Conservation (phyloP, 2,113 vertebrate species). For the Gavialis gangeticus region DNA sequence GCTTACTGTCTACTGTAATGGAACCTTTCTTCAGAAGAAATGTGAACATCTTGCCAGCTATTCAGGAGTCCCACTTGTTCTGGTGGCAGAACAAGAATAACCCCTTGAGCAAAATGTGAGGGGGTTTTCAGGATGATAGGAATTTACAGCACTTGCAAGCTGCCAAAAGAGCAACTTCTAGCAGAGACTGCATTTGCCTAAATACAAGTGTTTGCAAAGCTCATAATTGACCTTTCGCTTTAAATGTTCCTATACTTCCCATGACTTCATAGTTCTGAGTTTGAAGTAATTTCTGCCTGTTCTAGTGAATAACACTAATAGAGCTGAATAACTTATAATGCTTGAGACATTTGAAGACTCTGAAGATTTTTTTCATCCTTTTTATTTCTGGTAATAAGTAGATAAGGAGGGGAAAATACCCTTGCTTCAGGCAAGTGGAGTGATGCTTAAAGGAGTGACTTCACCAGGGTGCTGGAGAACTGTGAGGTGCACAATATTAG, state of each 20-base stretch:
- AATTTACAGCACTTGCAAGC: slow-evolving; percentile 51
- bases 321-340: slow-evolving; percentile 24
- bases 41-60: slow-evolving; percentile 54
- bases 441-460: background rate
- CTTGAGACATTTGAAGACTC: background rate
- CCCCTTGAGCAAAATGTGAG: slow-evolving; percentile 60
- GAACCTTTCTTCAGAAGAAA: slow-evolving; percentile 63
- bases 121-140: slow-evolving; percentile 16
- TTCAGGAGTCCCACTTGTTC: slow-evolving; percentile 64
- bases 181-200: slow-evolving; percentile 34
- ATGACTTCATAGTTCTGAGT: slow-evolving; percentile 32
- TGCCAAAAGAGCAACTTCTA: slow-evolving; percentile 58
- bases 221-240: slow-evolving; percentile 43
- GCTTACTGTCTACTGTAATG: slow-evolving; percentile 66
- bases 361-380: background rate
- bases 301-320: background rate
- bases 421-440: background rate
- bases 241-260: slow-evolving; percentile 24
- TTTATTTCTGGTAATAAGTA: background rate
- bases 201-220: slow-evolving; percentile 39
- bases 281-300: slow-evolving; percentile 6
- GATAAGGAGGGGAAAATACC: background rate
- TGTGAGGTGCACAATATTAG: too few relatives aligned
- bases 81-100: slow-evolving; percentile 70
- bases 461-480: too few relatives aligned